Percentiles rank a stretch among this genome's conserved stretches.
Evolutionary conservation across 2,113 vertebrate species (phyloP).

Genomic region (Ia io): DNA sequence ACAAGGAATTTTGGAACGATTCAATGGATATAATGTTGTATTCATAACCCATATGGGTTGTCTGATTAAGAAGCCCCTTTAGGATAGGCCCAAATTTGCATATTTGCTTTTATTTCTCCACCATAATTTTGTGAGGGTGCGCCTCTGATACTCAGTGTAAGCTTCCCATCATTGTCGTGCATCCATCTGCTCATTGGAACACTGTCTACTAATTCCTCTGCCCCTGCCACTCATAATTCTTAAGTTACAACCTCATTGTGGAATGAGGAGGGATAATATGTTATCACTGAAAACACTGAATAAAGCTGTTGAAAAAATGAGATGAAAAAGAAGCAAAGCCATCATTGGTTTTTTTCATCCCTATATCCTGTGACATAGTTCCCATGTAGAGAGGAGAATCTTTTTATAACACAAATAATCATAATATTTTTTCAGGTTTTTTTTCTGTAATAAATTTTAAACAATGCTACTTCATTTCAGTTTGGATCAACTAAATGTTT

Average conservation of each 20-base stretch:
- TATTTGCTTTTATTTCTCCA: not conserved
- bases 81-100: not conserved
- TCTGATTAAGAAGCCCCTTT: not conserved
- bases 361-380: not conserved
- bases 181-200: not conserved
- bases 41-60: not conserved
- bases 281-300: not conserved
- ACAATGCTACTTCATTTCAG: not conserved
- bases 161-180: not conserved
- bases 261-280: not conserved
- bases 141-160: not conserved
- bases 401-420: not conserved
- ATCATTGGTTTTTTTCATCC: conserved; percentile 26
- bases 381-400: not conserved
- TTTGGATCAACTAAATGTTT: conserved; percentile 16
- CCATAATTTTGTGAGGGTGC: not conserved
- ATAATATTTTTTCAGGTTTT: not conserved
- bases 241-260: not conserved
- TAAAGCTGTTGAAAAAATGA: not conserved
- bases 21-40: not conserved
- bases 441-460: not conserved
- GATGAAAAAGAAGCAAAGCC: not conserved
- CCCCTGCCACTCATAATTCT: not conserved
- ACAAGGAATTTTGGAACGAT: not conserved
- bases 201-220: not conserved